Percentiles rank a stretch among this genome's conserved stretches.
These are phyloP conservation scores for Hypomesus transpacificus DNA, from an alignment of 2,113 vertebrate species.

Conservation along the genomic window DNA sequence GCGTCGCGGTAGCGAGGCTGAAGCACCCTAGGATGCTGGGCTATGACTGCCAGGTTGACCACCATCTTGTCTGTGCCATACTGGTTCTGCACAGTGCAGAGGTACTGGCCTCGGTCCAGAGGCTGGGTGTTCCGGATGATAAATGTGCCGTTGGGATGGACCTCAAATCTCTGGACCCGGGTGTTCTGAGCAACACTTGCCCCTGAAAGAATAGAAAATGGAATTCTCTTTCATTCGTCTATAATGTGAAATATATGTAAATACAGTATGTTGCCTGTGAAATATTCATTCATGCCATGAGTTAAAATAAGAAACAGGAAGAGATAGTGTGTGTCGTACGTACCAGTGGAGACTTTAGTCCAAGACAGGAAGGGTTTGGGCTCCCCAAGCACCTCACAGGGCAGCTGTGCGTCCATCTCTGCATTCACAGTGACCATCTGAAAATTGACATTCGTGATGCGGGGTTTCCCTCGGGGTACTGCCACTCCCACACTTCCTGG, in stretches of 20 bases:
- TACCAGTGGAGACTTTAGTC: conserved; percentile 88
- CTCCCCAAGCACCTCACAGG: conserved; percentile 79
- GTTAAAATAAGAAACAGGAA: background rate
- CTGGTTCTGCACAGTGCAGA: conserved; percentile 80
- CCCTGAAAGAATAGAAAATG: conserved; percentile 62
- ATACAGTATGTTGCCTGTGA: too few relatives aligned
- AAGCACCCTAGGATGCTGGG: conserved; percentile 73
- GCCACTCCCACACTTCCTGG: conserved; percentile 17
- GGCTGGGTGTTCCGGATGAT: conserved; percentile 74
- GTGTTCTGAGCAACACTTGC: conserved; percentile 74
- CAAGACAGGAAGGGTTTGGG: conserved; percentile 83
- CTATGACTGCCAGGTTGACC: conserved; percentile 69
- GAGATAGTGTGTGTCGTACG: conserved; percentile 23
- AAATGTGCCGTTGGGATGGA: conserved; percentile 82
- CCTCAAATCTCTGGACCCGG: conserved; percentile 76
- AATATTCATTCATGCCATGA: too few relatives aligned
- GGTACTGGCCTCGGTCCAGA: conserved; percentile 81
- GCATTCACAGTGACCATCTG: conserved; percentile 70
- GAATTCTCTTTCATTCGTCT: too few relatives aligned
- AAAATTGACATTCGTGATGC: conserved; percentile 62
- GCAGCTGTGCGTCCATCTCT: conserved; percentile 75
- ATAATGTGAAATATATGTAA: too few relatives aligned
- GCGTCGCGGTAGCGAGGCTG: conserved; percentile 74
- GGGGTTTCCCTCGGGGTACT: conserved; percentile 66
- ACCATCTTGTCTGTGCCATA: conserved; percentile 73